Evolutionary conservation across 2,888 invertebrate genomes (phyloP), one percentile per base, ranked within the genome.

Genomic region (Habroteleia sp.): DNA sequence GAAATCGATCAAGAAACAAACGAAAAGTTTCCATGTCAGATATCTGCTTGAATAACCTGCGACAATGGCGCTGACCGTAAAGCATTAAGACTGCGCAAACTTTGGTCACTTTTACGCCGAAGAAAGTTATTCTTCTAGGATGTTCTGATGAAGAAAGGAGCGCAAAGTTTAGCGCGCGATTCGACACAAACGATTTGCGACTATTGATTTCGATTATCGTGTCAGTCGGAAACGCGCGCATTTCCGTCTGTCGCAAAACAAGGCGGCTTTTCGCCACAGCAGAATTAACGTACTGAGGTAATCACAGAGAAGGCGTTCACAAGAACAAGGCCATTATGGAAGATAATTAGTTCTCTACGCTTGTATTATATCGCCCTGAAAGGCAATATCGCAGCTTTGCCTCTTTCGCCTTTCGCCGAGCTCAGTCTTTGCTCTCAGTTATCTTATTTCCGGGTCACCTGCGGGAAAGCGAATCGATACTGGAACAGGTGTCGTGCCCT

Each of bases 341-440:
- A 63, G 74, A 60, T 72, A 74, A 74, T 74, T 74, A 77, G 71
- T 72, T 74, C 71, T 46, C 72, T 65, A 37, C 50, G 74, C 37
- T 58, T 46, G 66, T 66, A 58, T 66, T 63, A 54, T 72, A 65
- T 50, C 65, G 68, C 66, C 37, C 54, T 44, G 60, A 71, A 68
- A 74, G 63, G 58, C 48, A 77, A 77, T 77, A 74, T 74, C 58
- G 63, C 76, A 37, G 62, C 62, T 66, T 52, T 60, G 35, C 52
- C 52, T 60, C 52, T 23, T 73, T 56, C 63, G 46, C 56, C 48
- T 66, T 56, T 62, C 54, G 41, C 41, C 44, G 17, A 13, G 56
- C 48, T 8, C 23, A 48, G 60, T 68, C 69, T 52, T 65, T 50
- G 52, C 54, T 44, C n/a, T n/a, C 27, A 14, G 52, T 62, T 63